These are phyloP conservation scores for Diadromus collaris DNA, from an alignment of 2,888 invertebrate species.

Conservation along the genomic window DNA sequence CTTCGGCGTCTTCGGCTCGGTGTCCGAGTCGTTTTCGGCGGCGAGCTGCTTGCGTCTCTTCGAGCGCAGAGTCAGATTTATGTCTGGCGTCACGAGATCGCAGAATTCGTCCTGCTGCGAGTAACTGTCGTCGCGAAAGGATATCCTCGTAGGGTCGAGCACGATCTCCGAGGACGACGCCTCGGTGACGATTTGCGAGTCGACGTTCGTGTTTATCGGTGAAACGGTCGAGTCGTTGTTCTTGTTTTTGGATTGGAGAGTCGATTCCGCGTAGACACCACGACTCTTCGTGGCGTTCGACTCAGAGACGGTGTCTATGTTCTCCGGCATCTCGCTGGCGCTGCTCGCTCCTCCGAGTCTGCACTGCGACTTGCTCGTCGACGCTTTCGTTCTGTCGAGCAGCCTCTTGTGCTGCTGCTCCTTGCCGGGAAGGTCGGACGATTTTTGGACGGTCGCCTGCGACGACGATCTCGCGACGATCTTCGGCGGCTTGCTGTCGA, in stretches of 20 bases:
- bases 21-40: constrained; percentile 38
- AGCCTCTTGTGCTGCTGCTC: constrained; percentile 67
- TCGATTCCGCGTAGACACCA: constrained; percentile 48
- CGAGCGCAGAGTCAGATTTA: constrained; percentile 72
- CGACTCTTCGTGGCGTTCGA: constrained; percentile 63
- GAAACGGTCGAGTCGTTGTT: constrained; percentile 35
- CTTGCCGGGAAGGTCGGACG: constrained; percentile 55
- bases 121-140: constrained; percentile 75
- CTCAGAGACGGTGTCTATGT: constrained; percentile 67
- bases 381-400: constrained; percentile 70
- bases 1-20: constrained; percentile 29
- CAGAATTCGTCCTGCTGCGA: constrained; percentile 75
- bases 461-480: constrained; percentile 53
- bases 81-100: constrained; percentile 75
- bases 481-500: constrained; percentile 55
- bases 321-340: constrained; percentile 71
- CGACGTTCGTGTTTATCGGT: constrained; percentile 28
- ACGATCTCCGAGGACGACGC: constrained; percentile 70
- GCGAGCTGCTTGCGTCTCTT: constrained; percentile 68
- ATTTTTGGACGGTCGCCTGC: constrained; percentile 62
- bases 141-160: constrained; percentile 75
- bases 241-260: constrained; percentile 64
- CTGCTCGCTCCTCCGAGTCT: constrained; percentile 63
- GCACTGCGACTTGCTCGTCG: constrained; percentile 67
- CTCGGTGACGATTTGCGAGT: constrained; percentile 34